These are phyloP conservation scores for Uromys caudimaculatus DNA, from an alignment of 2,797 vertebrate genomes.

Conservation along the genomic window DNA sequence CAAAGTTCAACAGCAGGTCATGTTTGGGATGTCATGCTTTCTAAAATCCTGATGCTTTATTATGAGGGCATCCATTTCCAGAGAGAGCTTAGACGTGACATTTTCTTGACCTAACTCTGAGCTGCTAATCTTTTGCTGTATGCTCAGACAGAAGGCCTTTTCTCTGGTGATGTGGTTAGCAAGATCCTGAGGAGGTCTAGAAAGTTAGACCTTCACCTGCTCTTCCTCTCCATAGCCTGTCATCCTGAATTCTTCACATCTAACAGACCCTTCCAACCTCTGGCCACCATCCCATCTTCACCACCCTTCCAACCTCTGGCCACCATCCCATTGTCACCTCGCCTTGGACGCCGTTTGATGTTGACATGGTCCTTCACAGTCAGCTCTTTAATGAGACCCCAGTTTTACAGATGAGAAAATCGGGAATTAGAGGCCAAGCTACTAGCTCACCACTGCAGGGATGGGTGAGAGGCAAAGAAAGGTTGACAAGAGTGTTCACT, in stretches of 20 bases:
- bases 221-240: not conserved
- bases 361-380: not conserved
- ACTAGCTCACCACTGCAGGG: not conserved
- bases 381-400: not conserved
- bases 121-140: not conserved
- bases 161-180: not conserved
- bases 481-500: not conserved
- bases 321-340: not conserved
- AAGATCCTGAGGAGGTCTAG: not conserved
- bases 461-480: not conserved
- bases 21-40: not conserved
- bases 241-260: not conserved
- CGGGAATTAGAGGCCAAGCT: not conserved
- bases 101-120: conserved; percentile 6
- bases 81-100: not conserved
- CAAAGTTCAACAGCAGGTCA: not conserved
- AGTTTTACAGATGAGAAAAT: not conserved
- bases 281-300: not conserved
- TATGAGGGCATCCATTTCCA: not conserved
- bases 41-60: not conserved
- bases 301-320: not conserved
- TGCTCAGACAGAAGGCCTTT: not conserved
- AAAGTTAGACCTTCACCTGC: not conserved
- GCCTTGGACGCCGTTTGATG: not conserved
- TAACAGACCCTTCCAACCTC: not conserved